These are phyloP conservation scores for Idaea biselata DNA, from an alignment of 2,888 invertebrate genomes.

Conservation along the genomic window DNA sequence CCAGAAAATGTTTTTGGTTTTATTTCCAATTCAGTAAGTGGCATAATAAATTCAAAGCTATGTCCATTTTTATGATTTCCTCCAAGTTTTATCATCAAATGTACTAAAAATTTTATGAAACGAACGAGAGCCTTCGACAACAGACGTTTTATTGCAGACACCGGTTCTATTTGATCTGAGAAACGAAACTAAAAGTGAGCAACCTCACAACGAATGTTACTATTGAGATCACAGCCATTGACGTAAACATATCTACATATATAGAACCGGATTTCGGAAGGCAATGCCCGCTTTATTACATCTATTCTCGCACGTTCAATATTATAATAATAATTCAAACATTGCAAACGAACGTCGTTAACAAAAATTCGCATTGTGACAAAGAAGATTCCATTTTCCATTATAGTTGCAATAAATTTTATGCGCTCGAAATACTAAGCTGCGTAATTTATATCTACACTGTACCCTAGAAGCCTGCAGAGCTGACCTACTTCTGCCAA, in stretches of 20 bases:
- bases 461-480: conserved; percentile 52
- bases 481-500: conserved; percentile 51
- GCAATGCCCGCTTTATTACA: conserved; percentile 24
- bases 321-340: background rate
- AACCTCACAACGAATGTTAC: conserved; percentile 21
- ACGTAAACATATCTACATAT: conserved; percentile 27
- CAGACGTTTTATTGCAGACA: conserved; percentile 22
- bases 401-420: conserved; percentile 56
- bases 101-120: conserved; percentile 29
- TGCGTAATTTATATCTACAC: conserved; percentile 46
- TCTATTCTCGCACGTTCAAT: conserved; percentile 9
- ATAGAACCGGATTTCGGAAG: conserved; percentile 25
- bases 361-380: conserved; percentile 17
- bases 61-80: conserved; percentile 28
- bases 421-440: conserved; percentile 46
- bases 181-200: conserved; percentile 30
- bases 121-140: conserved; percentile 18
- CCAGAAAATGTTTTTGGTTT: conserved; percentile 4
- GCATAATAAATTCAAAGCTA: conserved; percentile 9
- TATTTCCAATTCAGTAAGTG: conserved; percentile 7
- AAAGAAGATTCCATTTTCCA: conserved; percentile 37
- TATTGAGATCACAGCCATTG: conserved; percentile 15
- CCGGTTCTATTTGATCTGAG: conserved; percentile 18
- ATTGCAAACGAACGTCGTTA: background rate
- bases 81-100: conserved; percentile 24